Conservation (phyloP, 2,888 invertebrate genomes). For the Pogonocherus hispidulus region DNA sequence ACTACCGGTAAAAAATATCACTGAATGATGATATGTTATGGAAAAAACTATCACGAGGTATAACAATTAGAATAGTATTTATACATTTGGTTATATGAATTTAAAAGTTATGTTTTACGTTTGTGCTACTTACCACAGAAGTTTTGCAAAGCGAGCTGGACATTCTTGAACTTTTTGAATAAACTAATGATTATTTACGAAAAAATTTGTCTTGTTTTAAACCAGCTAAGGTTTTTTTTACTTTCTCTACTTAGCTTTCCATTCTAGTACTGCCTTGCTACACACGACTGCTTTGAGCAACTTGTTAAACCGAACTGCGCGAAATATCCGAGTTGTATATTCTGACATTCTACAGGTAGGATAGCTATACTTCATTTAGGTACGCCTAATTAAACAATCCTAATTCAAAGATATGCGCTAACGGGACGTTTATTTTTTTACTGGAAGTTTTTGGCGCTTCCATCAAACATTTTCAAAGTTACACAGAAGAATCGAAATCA, state of each 20-base stretch:
- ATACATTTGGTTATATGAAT: neutral
- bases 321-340: conserved; percentile 44
- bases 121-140: conserved; percentile 72
- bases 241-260: conserved; percentile 46
- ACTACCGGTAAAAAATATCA: conserved; percentile 20
- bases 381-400: conserved; percentile 29
- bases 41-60: conserved; percentile 10
- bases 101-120: neutral
- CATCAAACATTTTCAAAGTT: neutral
- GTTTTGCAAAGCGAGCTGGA: conserved; percentile 58
- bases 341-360: conserved; percentile 51
- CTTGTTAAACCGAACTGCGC: conserved; percentile 47
- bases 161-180: conserved; percentile 44
- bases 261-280: conserved; percentile 33
- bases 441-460: neutral
- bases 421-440: neutral
- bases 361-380: conserved; percentile 35
- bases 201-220: conserved; percentile 26
- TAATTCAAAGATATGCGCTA: conserved; percentile 4
- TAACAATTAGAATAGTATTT: conserved; percentile 11
- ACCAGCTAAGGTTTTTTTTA: conserved; percentile 38
- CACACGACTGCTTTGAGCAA: conserved; percentile 41
- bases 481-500: neutral
- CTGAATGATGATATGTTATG: neutral
- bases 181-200: conserved; percentile 10